Conservation (phyloP, 2,797 vertebrate species). For the Podarcis lilfordi region DNA sequence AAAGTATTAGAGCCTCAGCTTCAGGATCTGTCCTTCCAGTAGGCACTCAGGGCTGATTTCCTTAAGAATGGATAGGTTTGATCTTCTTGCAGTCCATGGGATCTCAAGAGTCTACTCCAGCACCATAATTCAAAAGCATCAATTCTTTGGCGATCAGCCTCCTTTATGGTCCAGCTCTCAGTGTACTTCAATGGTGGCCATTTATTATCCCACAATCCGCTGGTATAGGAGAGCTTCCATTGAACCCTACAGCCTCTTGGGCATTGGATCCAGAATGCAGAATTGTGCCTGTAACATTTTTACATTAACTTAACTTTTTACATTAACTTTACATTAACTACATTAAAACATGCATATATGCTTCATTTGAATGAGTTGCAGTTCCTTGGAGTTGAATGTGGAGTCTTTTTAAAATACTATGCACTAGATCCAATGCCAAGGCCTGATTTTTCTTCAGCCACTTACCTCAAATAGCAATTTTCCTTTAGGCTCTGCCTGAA, state of each 20-base stretch:
- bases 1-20: too few relatives aligned
- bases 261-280: not conserved
- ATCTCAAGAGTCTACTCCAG: too few relatives aligned
- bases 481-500: conserved; percentile 77
- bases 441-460: not conserved
- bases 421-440: not conserved
- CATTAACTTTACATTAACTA: not conserved
- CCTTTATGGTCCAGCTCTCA: too few relatives aligned
- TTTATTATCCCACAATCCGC: not conserved
- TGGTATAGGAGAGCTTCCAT: not conserved
- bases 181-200: not conserved
- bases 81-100: too few relatives aligned
- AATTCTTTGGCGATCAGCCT: too few relatives aligned
- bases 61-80: too few relatives aligned
- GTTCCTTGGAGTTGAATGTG: not conserved
- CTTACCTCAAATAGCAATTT: conserved; percentile 90
- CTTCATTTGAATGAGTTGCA: not conserved
- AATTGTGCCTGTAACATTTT: not conserved
- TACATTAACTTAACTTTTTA: not conserved
- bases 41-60: too few relatives aligned
- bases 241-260: not conserved
- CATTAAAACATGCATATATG: not conserved
- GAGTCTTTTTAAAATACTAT: not conserved
- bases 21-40: too few relatives aligned
- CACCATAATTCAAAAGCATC: too few relatives aligned